Conservation (phyloP, 1,140 invertebrate species). For the Lucilia cuprina region DNA sequence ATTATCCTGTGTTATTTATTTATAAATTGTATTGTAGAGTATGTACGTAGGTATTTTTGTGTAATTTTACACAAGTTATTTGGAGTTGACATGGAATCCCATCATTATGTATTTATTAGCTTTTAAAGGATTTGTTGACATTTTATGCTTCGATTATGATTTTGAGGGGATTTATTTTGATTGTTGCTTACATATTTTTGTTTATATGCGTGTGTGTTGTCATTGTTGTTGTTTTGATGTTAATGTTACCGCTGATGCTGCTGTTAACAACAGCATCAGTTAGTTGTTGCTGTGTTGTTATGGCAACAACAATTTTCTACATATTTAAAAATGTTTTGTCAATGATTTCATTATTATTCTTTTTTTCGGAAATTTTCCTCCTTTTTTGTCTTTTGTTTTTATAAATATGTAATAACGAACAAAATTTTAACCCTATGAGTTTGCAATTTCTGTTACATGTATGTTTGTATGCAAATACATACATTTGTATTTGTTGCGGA, state of each 20-base stretch:
- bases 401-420: neutral
- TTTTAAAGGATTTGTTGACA: slow-evolving; percentile 12
- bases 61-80: no score
- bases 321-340: neutral
- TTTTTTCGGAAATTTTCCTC: no score
- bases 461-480: neutral
- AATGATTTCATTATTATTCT: no score
- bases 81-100: neutral
- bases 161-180: neutral
- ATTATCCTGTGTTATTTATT: no score
- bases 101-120: neutral
- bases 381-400: neutral
- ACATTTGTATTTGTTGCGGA: neutral
- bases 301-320: neutral
- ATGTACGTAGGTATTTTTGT: no score
- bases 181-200: neutral
- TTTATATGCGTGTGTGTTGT: neutral
- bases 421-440: neutral
- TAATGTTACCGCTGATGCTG: neutral
- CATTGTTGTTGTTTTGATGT: neutral
- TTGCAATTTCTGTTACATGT: neutral
- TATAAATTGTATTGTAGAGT: no score
- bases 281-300: neutral
- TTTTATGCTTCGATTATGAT: neutral
- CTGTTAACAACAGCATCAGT: neutral